Evolutionary conservation across 2,888 invertebrate genomes (phyloP), one percentile per base, ranked within the genome.

Genomic region (Acholoe squamosa): DNA sequence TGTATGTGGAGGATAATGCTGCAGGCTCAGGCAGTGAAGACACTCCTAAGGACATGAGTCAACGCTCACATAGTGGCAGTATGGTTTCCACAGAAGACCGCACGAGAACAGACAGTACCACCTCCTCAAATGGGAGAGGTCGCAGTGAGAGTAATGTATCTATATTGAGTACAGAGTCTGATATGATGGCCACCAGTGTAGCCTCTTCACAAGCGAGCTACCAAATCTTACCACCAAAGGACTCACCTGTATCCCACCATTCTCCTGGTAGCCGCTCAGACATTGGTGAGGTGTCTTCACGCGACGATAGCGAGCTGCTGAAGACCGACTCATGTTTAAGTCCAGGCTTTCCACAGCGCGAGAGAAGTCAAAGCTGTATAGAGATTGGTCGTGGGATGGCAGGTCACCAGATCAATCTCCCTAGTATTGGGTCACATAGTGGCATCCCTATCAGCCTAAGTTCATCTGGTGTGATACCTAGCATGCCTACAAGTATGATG

Each of bases 121-220:
- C 80, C 0, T 80, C 80, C 7, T 80, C 80, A 7, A 80, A 80
- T 43, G 80, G 80, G 16, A 34, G 80, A 22, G 80, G 80, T 34
- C 80, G 80, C 19, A 80, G 80, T n/a, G 80, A 80, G 80, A 80
- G 80, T 34, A 80, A 80, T 43, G 80, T 80, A 10, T 80, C 80
- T 43, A 80, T 80, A 12, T n/a, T 80, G 34, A 80, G 80, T 43
- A 80, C 80, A 7, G 80, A 80, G 43, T 80, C 80, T 16, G 80
- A 80, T 19, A 43, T 80, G 34, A 80, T 80, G 34, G 33, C 80
- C 80, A 80, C 80, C 33, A 80, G 80, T 25, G 34, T 80, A 34
- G 80, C 80, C 16, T 80, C 80, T 14, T 80, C 80, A 3, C 80
- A 80, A 43, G 80, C 34, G 1, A 80, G 80, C 34, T 80, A 80